phyloP scores from a whole-genome alignment of 2,113 vertebrate genomes.

The Elachura formosa region DNA sequence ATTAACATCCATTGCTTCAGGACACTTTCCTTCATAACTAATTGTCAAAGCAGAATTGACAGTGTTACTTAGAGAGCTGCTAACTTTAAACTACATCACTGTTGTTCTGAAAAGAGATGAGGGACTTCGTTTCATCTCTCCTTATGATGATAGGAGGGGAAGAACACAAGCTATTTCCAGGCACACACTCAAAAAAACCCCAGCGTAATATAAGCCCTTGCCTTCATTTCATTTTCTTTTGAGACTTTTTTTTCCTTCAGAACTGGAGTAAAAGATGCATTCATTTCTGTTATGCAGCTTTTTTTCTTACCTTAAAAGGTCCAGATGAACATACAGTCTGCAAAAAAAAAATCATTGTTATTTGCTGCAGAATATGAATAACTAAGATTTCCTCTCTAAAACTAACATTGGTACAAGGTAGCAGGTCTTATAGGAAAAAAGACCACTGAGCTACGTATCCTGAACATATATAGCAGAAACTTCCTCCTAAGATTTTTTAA shows the following conservation, averaged over 20 bases:
- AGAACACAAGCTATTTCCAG: background rate
- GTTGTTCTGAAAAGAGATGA: background rate
- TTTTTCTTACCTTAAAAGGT: background rate
- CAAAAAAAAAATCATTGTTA: background rate
- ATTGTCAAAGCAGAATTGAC: slow-evolving; percentile 12
- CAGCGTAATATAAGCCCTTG: background rate
- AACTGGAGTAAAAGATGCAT: background rate
- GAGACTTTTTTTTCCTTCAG: background rate
- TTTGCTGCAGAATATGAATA: background rate
- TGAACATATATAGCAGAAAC: background rate
- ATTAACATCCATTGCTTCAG: slow-evolving; percentile 6
- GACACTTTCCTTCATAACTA: slow-evolving; percentile 21
- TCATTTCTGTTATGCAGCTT: background rate
- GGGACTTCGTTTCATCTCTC: background rate
- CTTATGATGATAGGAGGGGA: background rate
- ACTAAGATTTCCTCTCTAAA: background rate
- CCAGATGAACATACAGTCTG: background rate
- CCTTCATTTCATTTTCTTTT: background rate
- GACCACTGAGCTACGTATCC: background rate
- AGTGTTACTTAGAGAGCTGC: background rate
- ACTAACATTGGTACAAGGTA: background rate
- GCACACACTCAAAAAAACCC: background rate
- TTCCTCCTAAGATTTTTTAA: background rate
- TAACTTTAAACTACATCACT: background rate
- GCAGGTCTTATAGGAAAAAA: background rate